phyloP scores from a whole-genome alignment of 2,797 vertebrate genomes.

The Pangasius djambal region DNA sequence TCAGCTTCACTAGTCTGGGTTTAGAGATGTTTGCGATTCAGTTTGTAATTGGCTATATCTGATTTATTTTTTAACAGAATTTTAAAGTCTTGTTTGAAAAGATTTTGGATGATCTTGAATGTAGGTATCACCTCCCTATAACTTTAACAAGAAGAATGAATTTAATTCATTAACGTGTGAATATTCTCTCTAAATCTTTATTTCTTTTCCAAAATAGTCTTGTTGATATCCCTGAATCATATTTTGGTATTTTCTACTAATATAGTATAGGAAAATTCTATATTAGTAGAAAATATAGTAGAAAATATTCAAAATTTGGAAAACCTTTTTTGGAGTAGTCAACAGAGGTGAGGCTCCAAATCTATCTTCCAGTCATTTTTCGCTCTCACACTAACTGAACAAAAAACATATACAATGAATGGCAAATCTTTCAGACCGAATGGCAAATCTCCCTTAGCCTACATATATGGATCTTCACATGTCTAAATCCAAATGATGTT shows the following conservation, averaged over 20 bases:
- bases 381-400: not conserved
- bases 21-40: not conserved
- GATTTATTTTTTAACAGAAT: not conserved
- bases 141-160: not conserved
- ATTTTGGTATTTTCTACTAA: not conserved
- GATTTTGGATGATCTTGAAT: not conserved
- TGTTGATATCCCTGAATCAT: not conserved
- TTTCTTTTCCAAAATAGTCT: not conserved
- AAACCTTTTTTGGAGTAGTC: not conserved
- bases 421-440: not conserved
- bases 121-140: not conserved
- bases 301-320: not conserved
- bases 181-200: not conserved
- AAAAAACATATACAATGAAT: not conserved
- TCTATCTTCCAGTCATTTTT: not conserved
- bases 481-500: not conserved
- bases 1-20: not conserved
- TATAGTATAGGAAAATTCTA: not conserved
- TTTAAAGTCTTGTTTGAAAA: not conserved
- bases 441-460: no score
- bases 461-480: not conserved
- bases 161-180: not conserved
- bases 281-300: no score
- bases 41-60: not conserved
- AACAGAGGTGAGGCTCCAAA: not conserved